These are phyloP conservation scores for Lumbricus terrestris DNA, from an alignment of 2,888 invertebrate species.

Conservation along the genomic window DNA sequence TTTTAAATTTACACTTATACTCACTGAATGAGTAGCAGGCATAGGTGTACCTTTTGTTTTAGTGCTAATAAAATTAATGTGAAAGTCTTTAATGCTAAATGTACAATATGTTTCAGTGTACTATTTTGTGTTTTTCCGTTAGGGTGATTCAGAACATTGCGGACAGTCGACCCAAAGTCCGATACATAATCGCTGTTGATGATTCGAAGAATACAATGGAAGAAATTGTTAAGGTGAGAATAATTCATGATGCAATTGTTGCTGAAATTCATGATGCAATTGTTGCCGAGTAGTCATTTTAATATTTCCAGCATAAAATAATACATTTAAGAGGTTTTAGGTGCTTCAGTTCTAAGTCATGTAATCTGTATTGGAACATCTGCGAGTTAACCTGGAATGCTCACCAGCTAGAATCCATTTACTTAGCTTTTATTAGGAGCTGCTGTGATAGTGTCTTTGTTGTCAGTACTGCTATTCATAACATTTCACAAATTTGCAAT, in stretches of 20 bases:
- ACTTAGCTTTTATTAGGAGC: no score
- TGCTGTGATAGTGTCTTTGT: no score
- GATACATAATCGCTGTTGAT: constrained; percentile 60
- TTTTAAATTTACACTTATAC: no score
- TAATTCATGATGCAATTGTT: background rate
- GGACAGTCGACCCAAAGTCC: constrained; percentile 52
- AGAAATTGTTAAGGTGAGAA: constrained; percentile 56
- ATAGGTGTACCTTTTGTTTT: background rate
- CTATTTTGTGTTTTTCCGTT: background rate
- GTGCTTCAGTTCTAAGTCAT: no score
- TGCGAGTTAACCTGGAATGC: no score
- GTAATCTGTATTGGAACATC: no score
- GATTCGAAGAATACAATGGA: constrained; percentile 57
- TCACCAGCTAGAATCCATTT: no score
- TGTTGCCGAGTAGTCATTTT: background rate
- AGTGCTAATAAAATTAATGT: background rate
- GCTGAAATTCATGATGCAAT: background rate
- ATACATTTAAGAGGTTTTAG: no score
- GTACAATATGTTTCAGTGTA: background rate
- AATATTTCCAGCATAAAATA: background rate
- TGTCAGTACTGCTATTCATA: no score
- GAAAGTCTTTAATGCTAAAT: background rate
- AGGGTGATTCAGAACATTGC: constrained; percentile 60
- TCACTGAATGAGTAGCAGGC: background rate
- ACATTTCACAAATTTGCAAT: no score